phyloP scores from a whole-genome alignment of 2,797 vertebrate genomes.

The Oreochromis mossambicus region DNA sequence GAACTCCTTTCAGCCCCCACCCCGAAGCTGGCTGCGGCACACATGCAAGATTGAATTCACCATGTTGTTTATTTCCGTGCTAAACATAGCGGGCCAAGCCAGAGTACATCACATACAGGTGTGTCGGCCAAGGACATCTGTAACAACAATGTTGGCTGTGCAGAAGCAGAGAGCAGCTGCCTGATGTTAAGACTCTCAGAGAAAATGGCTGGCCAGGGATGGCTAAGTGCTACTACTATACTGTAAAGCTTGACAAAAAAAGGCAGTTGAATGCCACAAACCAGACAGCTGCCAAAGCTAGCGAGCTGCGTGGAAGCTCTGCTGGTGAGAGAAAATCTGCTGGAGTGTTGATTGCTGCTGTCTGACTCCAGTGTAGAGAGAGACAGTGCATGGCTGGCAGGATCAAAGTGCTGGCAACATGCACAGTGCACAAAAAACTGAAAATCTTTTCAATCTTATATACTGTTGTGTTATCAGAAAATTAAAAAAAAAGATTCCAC shows the following conservation, averaged over 20 bases:
- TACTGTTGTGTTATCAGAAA: not conserved
- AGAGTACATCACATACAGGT: conserved; percentile 14
- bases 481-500: not conserved
- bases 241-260: not conserved
- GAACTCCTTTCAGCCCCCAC: not conserved
- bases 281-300: conserved; percentile 17
- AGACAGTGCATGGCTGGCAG: not conserved
- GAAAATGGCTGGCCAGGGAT: conserved; percentile 26
- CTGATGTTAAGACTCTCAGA: conserved; percentile 24
- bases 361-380: not conserved
- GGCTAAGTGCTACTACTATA: not conserved
- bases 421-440: not conserved
- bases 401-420: not conserved
- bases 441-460: not conserved
- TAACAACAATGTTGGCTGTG: conserved; percentile 27
- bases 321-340: conserved; percentile 24
- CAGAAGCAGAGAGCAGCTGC: conserved; percentile 32
- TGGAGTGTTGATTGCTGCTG: conserved; percentile 7
- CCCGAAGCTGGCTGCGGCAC: not conserved
- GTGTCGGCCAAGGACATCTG: conserved; percentile 39
- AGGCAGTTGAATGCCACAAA: not conserved
- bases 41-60: not conserved
- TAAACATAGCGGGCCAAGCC: not conserved
- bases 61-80: not conserved
- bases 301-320: conserved; percentile 26